Base-by-base conservation (phyloP, 2,113 vertebrate species). In the Scomber colias region DNA sequence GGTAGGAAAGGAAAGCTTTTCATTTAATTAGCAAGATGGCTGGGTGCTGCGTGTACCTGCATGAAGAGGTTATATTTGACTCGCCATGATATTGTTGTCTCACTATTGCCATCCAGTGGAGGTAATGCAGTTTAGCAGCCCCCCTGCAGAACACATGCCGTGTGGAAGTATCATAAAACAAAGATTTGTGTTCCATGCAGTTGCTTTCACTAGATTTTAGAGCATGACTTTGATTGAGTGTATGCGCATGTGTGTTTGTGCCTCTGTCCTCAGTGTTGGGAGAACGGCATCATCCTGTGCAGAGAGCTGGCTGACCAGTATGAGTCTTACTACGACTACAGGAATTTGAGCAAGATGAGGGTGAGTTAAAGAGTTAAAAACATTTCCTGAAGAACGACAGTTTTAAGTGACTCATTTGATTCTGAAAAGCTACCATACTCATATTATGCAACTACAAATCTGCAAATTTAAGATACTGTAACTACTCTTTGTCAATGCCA, bases 271-370 rank as follows among this genome's bases (percentile, higher is more conserved):
- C 93, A 99, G 98, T 99, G 98, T 74, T 99, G 98, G 98, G 98
- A 99, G 90, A 99, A 99, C 16, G 98, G 97, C 74, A 98, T 99
- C 87, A 96, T 99, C 87, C 93, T 99, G 61, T 99, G 98, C 94
- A 95, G 97, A 82, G 98, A 99, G 92, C 96, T 99, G 77, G 98
- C 98, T 1, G 97, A 99, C 83, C 98, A 99, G 70, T 99, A 99
- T 4, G 97, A 99, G 91, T 96, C 95, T 30, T 98, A 97, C 87
- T 99, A 99, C 27, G 98, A 99, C 95, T 99, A 99, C 94, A 96
- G 98, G 85, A 99, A 99, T 90, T 92, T 99, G 89, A 99, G 98
- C 96, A 99, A 99, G 92, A 99, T 99, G 98, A 95, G 97, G 96
- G 98, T 99, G 94, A 96, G 94, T 78, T 73, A 12, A 13, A 9